Evolutionary conservation across 2,888 invertebrate genomes (phyloP), one percentile per base, ranked within the genome.

Genomic region (Andrena bicolor): DNA sequence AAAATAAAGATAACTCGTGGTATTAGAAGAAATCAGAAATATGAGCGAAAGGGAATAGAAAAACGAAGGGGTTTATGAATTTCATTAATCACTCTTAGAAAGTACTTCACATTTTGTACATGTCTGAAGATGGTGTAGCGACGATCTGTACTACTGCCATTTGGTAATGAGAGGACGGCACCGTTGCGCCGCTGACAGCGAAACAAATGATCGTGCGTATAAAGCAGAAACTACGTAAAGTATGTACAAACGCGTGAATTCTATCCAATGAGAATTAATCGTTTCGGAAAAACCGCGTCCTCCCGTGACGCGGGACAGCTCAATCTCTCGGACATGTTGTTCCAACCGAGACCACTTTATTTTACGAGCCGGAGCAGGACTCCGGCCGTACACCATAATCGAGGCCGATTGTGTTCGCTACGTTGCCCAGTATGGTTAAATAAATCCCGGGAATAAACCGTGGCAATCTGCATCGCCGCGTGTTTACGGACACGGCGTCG

Each of bases 211-310:
- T 28, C n/a, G 48, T 8, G 20, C 26, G 16, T 26, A n/a, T 5
- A n/a, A 65, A 49, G 41, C 65, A 23, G 23, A 65, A 35, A 32
- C 26, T 16, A 56, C 64, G 56, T 56, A 28, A 68, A 68, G 49
- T 74, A 48, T 28, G 48, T 65, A 63, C 48, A 60, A 68, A 35
- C 56, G 68, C 20, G 68, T 51, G 49, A 72, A 75, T 84, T 79
- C 72, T 66, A 70, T 26, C 51, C 82, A 85, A 86, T 85, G 83
- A 86, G 88, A 65, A 87, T 88, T 86, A 88, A 88, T 87, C 85
- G 82, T 58, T 68, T 66, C 73, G 56, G 32, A 66, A 83, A 65
- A 82, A 72, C 48, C 69, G 8, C 60, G 53, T 71, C 68, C 80
- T 70, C 70, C 73, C 78, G 56, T 80, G 77, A 80, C 64, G 71